Percentiles rank a stretch among this genome's conserved stretches.
Evolutionary conservation across 2,797 vertebrate genomes (phyloP).

Genomic region (Enteromius fasciolatus): DNA sequence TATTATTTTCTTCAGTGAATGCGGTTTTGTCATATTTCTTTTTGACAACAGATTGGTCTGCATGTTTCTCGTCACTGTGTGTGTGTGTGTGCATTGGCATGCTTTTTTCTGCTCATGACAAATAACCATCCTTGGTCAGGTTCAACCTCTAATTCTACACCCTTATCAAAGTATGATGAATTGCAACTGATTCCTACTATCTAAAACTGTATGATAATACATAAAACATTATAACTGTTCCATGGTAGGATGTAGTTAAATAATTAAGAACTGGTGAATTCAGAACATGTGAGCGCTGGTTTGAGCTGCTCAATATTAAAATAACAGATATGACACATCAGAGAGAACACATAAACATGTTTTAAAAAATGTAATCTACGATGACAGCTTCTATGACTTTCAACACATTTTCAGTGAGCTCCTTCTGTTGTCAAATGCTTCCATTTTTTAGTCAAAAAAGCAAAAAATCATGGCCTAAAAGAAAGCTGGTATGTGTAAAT

Average conservation of each 20-base stretch:
- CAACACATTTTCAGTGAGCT: neutral
- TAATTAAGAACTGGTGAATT: neutral
- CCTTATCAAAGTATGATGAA: conserved; percentile 5
- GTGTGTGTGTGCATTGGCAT: neutral
- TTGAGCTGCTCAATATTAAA: neutral
- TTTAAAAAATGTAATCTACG: neutral
- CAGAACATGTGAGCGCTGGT: neutral
- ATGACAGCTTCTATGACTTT: conserved; percentile 7
- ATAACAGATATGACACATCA: neutral
- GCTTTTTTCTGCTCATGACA: neutral
- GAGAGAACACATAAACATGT: neutral
- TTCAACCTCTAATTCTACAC: neutral
- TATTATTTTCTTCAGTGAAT: neutral
- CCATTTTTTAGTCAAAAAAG: neutral
- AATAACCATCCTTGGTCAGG: neutral
- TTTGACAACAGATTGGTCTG: neutral
- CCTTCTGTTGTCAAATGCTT: conserved; percentile 23
- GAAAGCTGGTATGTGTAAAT: conserved; percentile 18
- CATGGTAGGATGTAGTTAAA: neutral
- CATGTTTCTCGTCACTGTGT: neutral
- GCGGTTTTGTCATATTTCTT: neutral
- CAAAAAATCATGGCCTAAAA: neutral
- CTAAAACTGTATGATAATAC: conserved; percentile 4
- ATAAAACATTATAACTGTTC: neutral
- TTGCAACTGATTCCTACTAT: neutral